A percentile compares a stretch with the other conserved stretches of the same genome.
Evolutionary conservation across 2,113 vertebrate genomes (phyloP).

Genomic region (Oncorhynchus nerka): DNA sequence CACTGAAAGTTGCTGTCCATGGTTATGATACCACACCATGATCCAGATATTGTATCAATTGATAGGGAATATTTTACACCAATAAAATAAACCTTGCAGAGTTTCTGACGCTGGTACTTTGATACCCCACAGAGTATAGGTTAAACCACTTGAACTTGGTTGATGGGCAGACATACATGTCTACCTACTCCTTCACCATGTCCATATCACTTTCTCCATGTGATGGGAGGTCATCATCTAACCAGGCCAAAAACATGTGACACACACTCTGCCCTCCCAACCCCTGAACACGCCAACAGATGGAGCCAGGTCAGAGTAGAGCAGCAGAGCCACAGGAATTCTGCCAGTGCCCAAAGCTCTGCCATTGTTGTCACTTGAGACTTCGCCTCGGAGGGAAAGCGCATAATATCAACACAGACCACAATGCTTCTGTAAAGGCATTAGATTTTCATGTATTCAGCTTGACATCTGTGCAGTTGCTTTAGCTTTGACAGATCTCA

Average conservation of each 20-base stretch:
- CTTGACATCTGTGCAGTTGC: constrained; percentile 30
- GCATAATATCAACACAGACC: not conserved
- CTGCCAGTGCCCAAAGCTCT: constrained; percentile 33
- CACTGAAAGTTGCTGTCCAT: too few relatives aligned
- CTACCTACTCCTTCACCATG: constrained; percentile 23
- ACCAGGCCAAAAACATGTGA: constrained; percentile 30
- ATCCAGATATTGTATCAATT: too few relatives aligned
- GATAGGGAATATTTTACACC: too few relatives aligned
- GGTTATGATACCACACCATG: too few relatives aligned
- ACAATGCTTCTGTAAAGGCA: constrained; percentile 21
- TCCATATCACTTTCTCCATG: constrained; percentile 20
- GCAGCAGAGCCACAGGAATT: constrained; percentile 25
- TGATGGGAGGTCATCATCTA: too few relatives aligned
- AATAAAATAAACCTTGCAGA: too few relatives aligned
- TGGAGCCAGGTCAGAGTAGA: constrained; percentile 1
- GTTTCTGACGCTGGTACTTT: not conserved
- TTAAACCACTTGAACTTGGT: constrained; percentile 27
- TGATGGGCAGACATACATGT: not conserved
- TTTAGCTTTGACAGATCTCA: constrained; percentile 28
- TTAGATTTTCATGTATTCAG: constrained; percentile 15
- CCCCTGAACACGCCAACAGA: constrained; percentile 33
- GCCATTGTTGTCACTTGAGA: constrained; percentile 27
- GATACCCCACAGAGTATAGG: not conserved
- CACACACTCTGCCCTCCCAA: constrained; percentile 36
- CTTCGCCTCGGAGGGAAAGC: constrained; percentile 11